These are phyloP conservation scores for Antrozous pallidus DNA, from an alignment of 2,797 vertebrate genomes.

Conservation along the genomic window DNA sequence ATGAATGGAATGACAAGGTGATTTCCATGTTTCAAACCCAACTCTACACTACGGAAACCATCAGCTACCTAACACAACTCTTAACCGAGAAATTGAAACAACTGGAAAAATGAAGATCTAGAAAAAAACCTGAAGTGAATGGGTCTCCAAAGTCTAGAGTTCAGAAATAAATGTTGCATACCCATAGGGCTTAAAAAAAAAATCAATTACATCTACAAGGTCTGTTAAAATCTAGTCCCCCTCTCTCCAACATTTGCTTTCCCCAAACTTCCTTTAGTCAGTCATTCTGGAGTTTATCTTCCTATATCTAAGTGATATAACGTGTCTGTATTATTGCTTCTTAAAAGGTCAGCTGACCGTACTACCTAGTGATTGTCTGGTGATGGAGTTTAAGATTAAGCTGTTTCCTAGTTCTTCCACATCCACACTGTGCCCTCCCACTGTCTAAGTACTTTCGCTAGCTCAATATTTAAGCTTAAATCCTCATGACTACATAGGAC, in stretches of 20 bases:
- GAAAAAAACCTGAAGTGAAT: neutral
- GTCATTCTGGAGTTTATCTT: neutral
- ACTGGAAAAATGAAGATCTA: neutral
- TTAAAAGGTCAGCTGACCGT: neutral
- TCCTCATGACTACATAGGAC: neutral
- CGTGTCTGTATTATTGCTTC: neutral
- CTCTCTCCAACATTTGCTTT: neutral
- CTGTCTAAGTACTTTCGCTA: neutral
- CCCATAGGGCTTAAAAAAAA: too few species aligned
- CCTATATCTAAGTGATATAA: neutral
- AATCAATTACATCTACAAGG: neutral
- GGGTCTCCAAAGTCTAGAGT: neutral
- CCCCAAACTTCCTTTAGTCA: neutral
- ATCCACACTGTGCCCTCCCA: neutral
- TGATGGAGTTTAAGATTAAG: neutral
- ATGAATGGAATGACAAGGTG: neutral
- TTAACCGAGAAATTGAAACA: neutral
- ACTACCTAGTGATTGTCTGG: too few species aligned
- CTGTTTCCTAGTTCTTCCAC: neutral
- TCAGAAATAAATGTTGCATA: neutral
- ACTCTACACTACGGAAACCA: neutral
- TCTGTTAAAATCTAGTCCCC: neutral
- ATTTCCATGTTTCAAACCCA: neutral
- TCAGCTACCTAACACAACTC: neutral
- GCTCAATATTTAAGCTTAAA: neutral